phyloP scores from a whole-genome alignment of 2,888 invertebrate species.

The Caenorhabditis sp. region DNA sequence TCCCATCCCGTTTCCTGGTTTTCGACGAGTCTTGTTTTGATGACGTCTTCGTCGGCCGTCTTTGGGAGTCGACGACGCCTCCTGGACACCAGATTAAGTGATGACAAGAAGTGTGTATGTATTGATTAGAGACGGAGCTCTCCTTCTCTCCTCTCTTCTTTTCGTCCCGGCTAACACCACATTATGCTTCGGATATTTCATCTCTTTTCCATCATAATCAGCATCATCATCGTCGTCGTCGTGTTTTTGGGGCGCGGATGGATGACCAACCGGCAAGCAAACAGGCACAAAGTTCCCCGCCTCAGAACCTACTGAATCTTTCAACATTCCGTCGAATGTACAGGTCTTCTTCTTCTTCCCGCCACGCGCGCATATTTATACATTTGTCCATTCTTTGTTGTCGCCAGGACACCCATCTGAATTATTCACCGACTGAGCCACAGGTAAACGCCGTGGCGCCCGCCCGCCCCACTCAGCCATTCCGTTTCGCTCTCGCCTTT shows the following conservation, averaged over 20 bases:
- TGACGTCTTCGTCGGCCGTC: constrained; percentile 14
- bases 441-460: not conserved
- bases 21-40: constrained; percentile 11
- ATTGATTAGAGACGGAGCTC: constrained; percentile 42
- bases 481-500: not conserved
- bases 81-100: constrained; percentile 43
- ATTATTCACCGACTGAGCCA: constrained; percentile 6
- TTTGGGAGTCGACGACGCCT: constrained; percentile 2
- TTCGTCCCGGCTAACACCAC: not conserved
- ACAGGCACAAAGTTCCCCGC: not conserved
- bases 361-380: not conserved
- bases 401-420: constrained; percentile 3
- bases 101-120: constrained; percentile 53
- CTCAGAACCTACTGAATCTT: not conserved
- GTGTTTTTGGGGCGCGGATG: not conserved
- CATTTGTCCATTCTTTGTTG: not conserved
- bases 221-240: not conserved
- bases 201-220: constrained; percentile 3
- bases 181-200: not conserved
- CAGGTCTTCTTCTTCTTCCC: too few species aligned
- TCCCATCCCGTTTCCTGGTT: not conserved
- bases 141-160: constrained; percentile 17
- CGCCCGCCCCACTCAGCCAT: not conserved
- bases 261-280: too few species aligned
- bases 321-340: not conserved